Base-by-base conservation (phyloP, 2,888 invertebrate species). In the Pseudococcus longispinus region DNA sequence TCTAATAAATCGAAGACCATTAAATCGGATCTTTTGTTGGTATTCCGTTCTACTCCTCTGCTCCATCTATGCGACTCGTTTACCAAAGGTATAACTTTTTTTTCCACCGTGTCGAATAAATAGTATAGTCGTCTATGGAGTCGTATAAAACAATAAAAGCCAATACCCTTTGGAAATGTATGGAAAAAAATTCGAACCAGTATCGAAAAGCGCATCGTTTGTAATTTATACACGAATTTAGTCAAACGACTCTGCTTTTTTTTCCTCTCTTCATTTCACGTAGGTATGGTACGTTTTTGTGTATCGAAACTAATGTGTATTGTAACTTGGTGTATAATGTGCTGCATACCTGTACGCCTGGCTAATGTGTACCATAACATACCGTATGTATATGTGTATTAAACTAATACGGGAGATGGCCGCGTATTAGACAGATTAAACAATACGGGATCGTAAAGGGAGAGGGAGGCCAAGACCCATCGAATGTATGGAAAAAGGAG, bases 201-300 rank as follows among this genome's bases (percentile, higher is more conserved):
- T 70, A 70, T 70, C 32, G 70, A 70, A 70, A 29, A 70, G 32
- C 70, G 70, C 32, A 70, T 70, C 70, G 70, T 70, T 29, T 70
- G 70, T 70, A 70, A 70, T 70, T 70, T 70, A 70, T 70, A 70
- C 29, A 70, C 70, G 70, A 70, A 70, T 70, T 70, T 70, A 70
- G 70, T 70, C 70, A 70, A 70, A 29, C 29, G 70, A 70, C 70
- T 70, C 18, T 15, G 29, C 29, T 29, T 29, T 29, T 37, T 37
- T 6, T 37, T 9, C 8, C 37, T 37, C 18, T 18, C n/a, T 70
- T 6, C 15, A 15, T 70, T 70, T 18, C 18, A 29, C 18, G 13
- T 29, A 18, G 29, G 15, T 65, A 9, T 65, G 65, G 13, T 70
- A 8, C 18, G 18, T 15, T 29, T 37, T 29, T 1, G 18, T n/a